Percentiles rank a stretch among this genome's conserved stretches.
These are phyloP conservation scores for Siphamia tubifer DNA, from an alignment of 2,113 vertebrate genomes.

Conservation along the genomic window DNA sequence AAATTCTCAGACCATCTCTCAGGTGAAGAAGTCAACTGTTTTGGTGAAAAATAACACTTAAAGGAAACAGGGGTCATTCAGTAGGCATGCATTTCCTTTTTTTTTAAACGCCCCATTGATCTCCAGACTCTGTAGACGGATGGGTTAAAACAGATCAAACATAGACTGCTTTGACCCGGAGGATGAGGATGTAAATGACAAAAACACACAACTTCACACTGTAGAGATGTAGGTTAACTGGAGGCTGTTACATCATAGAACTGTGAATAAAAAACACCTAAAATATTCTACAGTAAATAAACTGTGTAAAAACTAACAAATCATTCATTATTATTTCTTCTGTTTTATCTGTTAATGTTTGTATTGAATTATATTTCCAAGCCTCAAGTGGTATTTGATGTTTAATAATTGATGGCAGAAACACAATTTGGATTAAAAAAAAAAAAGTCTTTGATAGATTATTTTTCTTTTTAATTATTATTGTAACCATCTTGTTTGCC, in stretches of 20 bases:
- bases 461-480: too few species aligned
- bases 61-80: conserved; percentile 31
- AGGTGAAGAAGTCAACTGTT: conserved; percentile 21
- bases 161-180: conserved; percentile 1
- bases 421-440: too few species aligned
- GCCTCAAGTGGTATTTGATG: too few species aligned
- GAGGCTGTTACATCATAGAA: background rate
- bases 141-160: conserved; percentile 35
- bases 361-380: too few species aligned
- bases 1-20: conserved; percentile 26
- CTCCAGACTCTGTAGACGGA: conserved; percentile 27
- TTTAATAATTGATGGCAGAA: too few species aligned
- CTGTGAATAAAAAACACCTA: background rate
- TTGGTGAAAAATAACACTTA: conserved; percentile 24
- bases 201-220: conserved; percentile 7
- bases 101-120: conserved; percentile 43
- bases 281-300: too few species aligned
- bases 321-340: too few species aligned
- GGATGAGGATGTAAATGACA: background rate
- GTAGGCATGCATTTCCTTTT: conserved; percentile 28
- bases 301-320: too few species aligned
- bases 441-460: too few species aligned
- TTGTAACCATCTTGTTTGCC: too few species aligned
- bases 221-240: background rate
- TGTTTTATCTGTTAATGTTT: too few species aligned